A percentile compares a stretch with the other conserved stretches of the same genome.
Conservation (phyloP, 2,888 invertebrate genomes). For the Clepsis dumicolana region DNA sequence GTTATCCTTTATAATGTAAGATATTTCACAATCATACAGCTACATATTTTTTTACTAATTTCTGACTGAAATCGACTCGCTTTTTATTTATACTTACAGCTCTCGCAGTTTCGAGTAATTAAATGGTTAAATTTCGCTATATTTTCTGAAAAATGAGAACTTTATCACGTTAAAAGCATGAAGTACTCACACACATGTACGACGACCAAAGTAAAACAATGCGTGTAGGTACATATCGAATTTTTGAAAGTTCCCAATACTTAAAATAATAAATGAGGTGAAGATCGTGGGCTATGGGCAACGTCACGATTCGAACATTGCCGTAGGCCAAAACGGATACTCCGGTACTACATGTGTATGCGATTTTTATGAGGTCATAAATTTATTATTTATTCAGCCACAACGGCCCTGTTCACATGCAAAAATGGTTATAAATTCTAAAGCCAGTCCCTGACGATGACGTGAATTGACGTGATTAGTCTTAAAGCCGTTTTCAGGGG, state of each 20-base stretch:
- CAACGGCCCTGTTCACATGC: conserved; percentile 55
- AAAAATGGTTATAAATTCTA: conserved; percentile 50
- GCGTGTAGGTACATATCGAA: background rate
- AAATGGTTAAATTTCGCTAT: no score
- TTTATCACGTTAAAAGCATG: background rate
- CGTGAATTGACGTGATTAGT: background rate
- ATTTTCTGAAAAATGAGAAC: no score
- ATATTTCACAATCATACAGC: background rate
- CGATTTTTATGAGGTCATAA: conserved; percentile 57
- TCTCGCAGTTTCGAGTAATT: background rate
- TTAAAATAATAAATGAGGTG: conserved; percentile 18
- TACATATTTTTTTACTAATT: background rate
- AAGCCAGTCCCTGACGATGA: no score
- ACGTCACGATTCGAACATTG: conserved; percentile 17
- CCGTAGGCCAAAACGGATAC: conserved; percentile 2
- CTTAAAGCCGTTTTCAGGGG: no score
- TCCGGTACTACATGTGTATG: background rate
- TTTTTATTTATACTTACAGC: background rate
- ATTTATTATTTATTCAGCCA: conserved; percentile 66
- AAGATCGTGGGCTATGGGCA: conserved; percentile 1
- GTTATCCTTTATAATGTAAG: background rate
- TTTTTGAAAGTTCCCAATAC: conserved; percentile 6
- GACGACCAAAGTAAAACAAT: background rate
- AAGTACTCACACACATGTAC: background rate
- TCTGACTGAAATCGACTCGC: background rate